Base-by-base conservation (phyloP, 2,797 vertebrate genomes). In the Saguinus oedipus region DNA sequence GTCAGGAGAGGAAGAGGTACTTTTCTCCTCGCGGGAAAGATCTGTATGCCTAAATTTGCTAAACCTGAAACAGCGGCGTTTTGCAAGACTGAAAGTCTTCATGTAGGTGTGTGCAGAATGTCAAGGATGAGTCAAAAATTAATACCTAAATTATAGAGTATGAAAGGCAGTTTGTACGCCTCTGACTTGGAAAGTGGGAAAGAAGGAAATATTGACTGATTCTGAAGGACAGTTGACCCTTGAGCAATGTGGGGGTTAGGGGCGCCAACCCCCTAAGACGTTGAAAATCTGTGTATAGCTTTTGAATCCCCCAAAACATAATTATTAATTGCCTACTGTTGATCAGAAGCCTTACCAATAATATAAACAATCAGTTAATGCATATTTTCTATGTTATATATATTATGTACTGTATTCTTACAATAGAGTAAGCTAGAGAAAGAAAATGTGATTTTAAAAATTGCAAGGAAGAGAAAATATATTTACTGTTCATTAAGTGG, bases 51-150 rank as follows among this genome's bases (percentile, higher is more conserved):
- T 98, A 97, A 98, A 98, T 98, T 98, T 98, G 95, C 97, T 97
- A 98, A 98, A 98, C 98, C 97, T 97, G 97, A 98, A 98, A 97
- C 19, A 13, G 87, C 95, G 95, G 94, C 91, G 96, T 97, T 98
- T 98, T 94, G 76, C 82, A 30, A 98, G 91, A 97, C 98, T 98
- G 96, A 97, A 98, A 98, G 97, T 97, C 93, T 98, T 97, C 96
- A 98, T 98, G 98, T 98, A 98, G 98, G 98, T 98, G 98, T 98
- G 96, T 97, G 79, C 2, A 98, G 98, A 98, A 98, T 99, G 98
- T 98, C 98, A 98, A 95, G 96, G 97, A 98, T 98, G 98, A 98
- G 97, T 98, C 98, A 98, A 99, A 98, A 98, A 98, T 98, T 99
- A 98, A 98, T 98, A 98, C 95, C 97, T 98, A 98, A 98, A 98